Evolutionary conservation across 2,888 invertebrate species (phyloP).

Genomic region (Drosophila helvetica): DNA sequence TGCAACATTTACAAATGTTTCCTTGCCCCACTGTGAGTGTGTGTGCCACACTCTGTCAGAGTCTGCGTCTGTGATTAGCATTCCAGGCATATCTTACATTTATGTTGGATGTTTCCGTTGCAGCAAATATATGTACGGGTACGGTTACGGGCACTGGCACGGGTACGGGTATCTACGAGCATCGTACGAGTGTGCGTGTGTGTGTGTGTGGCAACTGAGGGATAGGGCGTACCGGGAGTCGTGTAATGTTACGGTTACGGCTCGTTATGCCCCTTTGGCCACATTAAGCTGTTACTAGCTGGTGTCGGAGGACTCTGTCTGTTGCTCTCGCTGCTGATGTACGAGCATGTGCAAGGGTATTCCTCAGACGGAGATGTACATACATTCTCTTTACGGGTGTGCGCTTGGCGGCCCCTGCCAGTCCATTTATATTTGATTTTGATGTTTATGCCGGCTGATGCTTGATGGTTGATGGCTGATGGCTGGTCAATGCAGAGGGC

Average conservation of each 20-base stretch:
- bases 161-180: constrained; percentile 1
- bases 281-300: constrained; percentile 57
- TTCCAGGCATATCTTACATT: constrained; percentile 80
- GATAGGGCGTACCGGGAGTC: constrained; percentile 51
- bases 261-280: constrained; percentile 73
- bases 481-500: constrained; percentile 5
- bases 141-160: neutral
- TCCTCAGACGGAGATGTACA: constrained; percentile 33
- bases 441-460: constrained; percentile 71
- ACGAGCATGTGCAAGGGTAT: constrained; percentile 18
- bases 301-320: constrained; percentile 48
- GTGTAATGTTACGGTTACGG: constrained; percentile 79
- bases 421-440: constrained; percentile 78
- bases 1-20: constrained; percentile 80
- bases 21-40: constrained; percentile 31
- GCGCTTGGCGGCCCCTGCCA: constrained; percentile 23
- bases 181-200: constrained; percentile 5
- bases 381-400: constrained; percentile 39
- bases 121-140: constrained; percentile 66
- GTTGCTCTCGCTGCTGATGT: constrained; percentile 63
- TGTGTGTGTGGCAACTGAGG: neutral
- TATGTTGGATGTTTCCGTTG: constrained; percentile 78
- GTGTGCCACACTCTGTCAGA: constrained; percentile 16
- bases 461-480: constrained; percentile 37
- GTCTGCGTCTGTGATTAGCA: constrained; percentile 75